A percentile compares a stretch with the other conserved stretches of the same genome.
These are phyloP conservation scores for Malacoctenus gilli DNA, from an alignment of 2,797 vertebrate species.

Conservation along the genomic window DNA sequence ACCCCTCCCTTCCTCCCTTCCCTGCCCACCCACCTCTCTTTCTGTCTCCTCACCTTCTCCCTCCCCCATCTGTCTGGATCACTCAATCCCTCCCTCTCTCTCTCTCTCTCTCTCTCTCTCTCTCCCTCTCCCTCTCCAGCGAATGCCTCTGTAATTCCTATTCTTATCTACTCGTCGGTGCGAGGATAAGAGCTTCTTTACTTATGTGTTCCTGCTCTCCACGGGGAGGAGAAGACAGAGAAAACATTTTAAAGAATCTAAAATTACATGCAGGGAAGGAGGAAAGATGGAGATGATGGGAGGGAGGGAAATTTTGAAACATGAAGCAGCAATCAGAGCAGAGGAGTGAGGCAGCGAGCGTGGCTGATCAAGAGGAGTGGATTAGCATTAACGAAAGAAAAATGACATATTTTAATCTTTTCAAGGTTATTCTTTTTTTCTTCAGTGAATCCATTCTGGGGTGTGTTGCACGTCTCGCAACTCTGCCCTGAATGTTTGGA, in stretches of 20 bases:
- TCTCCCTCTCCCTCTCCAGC: constrained; percentile 4
- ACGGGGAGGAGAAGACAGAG: constrained; percentile 59
- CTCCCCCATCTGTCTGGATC: constrained; percentile 51
- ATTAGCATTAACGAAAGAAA: constrained; percentile 24
- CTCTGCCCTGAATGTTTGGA: constrained; percentile 25
- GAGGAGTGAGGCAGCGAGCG: constrained; percentile 4
- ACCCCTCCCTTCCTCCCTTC: not conserved
- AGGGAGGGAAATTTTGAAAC: constrained; percentile 25
- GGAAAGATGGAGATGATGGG: constrained; percentile 5
- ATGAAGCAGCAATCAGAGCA: constrained; percentile 25
- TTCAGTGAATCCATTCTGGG: constrained; percentile 45
- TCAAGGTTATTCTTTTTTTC: constrained; percentile 34
- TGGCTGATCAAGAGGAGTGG: constrained; percentile 13
- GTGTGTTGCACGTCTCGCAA: constrained; percentile 18
- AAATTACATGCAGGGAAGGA: constrained; percentile 63
- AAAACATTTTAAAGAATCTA: constrained; percentile 71
- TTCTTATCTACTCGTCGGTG: constrained; percentile 70
- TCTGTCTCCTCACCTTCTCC: constrained; percentile 41
- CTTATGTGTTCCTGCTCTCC: constrained; percentile 66
- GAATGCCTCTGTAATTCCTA: constrained; percentile 74
- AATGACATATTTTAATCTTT: constrained; percentile 39
- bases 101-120: not conserved
- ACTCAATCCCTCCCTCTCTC: constrained; percentile 35
- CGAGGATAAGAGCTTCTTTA: constrained; percentile 70
- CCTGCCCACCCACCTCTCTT: not conserved